A percentile compares a stretch with the other conserved stretches of the same genome.
phyloP scores from a whole-genome alignment of 2,113 vertebrate genomes.

The Dipodomys ordii region DNA sequence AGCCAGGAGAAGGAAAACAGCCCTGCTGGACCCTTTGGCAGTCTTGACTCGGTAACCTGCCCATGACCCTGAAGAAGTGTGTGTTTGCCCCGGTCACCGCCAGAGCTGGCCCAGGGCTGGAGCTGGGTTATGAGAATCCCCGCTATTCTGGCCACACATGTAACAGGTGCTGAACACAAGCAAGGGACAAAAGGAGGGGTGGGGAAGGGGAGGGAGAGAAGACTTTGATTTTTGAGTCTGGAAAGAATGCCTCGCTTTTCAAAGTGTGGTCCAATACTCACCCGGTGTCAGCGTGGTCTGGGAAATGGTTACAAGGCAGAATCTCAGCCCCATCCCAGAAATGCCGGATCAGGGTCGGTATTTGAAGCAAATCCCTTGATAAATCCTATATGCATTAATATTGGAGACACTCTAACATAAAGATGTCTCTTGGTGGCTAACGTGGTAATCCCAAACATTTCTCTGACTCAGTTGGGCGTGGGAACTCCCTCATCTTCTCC shows the following conservation, averaged over 20 bases:
- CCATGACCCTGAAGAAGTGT: slow-evolving; percentile 86
- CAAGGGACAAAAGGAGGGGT: slow-evolving; percentile 50
- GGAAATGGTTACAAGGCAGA: background rate
- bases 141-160: slow-evolving; percentile 85
- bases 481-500: background rate
- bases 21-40: slow-evolving; percentile 83
- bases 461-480: slow-evolving; percentile 21
- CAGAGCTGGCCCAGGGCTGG: slow-evolving; percentile 79
- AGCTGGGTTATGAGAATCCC: slow-evolving; percentile 83
- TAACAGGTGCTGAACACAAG: slow-evolving; percentile 87
- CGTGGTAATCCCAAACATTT: background rate
- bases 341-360: background rate
- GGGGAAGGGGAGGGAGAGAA: background rate
- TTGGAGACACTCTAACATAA: background rate
- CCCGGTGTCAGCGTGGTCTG: background rate
- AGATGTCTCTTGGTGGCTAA: background rate
- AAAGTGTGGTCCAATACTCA: background rate
- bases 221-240: background rate
- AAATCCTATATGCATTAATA: background rate
- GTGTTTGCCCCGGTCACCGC: slow-evolving; percentile 86
- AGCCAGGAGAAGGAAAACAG: slow-evolving; percentile 18
- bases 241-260: slow-evolving; percentile 35
- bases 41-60: slow-evolving; percentile 89
- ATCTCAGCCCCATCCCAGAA: background rate
- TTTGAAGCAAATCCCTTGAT: background rate